phyloP scores from a whole-genome alignment of 2,888 invertebrate species.

The Lypha dubia region DNA sequence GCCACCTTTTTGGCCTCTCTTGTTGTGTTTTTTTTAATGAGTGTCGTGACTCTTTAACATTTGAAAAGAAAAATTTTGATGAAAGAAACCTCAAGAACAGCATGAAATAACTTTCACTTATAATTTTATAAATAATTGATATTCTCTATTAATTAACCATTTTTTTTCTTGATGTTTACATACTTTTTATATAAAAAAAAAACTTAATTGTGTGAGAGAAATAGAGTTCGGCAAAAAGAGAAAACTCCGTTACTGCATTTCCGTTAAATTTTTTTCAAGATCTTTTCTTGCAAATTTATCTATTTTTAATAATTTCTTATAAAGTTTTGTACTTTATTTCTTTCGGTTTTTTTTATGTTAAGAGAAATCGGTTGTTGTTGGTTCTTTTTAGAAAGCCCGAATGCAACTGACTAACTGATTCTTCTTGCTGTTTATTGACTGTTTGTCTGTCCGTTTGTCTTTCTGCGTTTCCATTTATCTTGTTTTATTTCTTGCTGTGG shows the following conservation, averaged over 20 bases:
- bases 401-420: slow-evolving; percentile 69
- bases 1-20: slow-evolving; percentile 32
- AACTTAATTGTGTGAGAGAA: not conserved
- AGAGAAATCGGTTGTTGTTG: slow-evolving; percentile 43
- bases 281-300: slow-evolving; percentile 17
- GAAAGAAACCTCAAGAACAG: slow-evolving; percentile 65
- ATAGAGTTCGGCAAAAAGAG: not conserved
- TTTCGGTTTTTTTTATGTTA: not conserved
- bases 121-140: slow-evolving; percentile 55
- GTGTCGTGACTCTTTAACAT: slow-evolving; percentile 16
- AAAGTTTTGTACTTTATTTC: slow-evolving; percentile 12
- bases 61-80: slow-evolving; percentile 17
- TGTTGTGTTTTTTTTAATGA: not conserved
- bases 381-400: slow-evolving; percentile 71
- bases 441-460: slow-evolving; percentile 45
- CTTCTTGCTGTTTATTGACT: slow-evolving; percentile 62
- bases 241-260: slow-evolving; percentile 48
- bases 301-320: slow-evolving; percentile 34
- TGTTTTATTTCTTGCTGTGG: slow-evolving; percentile 7
- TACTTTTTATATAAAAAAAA: slow-evolving; percentile 42
- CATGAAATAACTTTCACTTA: slow-evolving; percentile 66
- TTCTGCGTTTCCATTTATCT: slow-evolving; percentile 21
- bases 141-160: slow-evolving; percentile 22
- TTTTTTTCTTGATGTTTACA: slow-evolving; percentile 22
- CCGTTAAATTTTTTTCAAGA: slow-evolving; percentile 24